Conservation (phyloP, 2,888 invertebrate species). For the Drosophila diplacantha region DNA sequence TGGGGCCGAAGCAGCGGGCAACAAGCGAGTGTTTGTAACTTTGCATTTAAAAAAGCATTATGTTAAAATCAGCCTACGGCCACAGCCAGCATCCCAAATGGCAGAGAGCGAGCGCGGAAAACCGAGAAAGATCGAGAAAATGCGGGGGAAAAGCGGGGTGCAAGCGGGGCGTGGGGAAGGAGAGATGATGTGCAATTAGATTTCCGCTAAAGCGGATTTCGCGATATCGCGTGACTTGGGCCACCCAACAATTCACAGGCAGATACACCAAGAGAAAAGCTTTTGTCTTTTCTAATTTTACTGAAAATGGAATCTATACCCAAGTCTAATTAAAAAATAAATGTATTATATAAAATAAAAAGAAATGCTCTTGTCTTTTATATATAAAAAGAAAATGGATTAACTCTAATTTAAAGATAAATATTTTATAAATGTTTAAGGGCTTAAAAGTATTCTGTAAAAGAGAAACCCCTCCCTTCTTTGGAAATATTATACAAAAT, state of each 20-base stretch:
- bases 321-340: no score
- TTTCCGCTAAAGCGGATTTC: constrained; percentile 73
- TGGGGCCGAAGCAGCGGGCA: constrained; percentile 32
- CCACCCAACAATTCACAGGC: constrained; percentile 57
- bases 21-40: constrained; percentile 66
- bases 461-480: no score
- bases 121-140: constrained; percentile 20
- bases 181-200: constrained; percentile 69
- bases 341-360: not conserved
- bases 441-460: not conserved
- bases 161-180: constrained; percentile 5
- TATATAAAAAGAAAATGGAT: no score
- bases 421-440: no score
- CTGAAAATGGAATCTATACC: accelerated
- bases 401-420: not conserved
- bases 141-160: constrained; percentile 4
- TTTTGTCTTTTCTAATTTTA: accelerated
- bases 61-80: constrained; percentile 70
- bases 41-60: constrained; percentile 73
- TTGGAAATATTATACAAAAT: no score
- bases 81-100: constrained; percentile 49
- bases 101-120: constrained; percentile 1
- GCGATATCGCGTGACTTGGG: constrained; percentile 70
- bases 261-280: constrained; percentile 11
- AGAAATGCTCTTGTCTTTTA: not conserved